Evolutionary conservation across 2,797 vertebrate species (phyloP).

Genomic region (Onychomys arenicola): DNA sequence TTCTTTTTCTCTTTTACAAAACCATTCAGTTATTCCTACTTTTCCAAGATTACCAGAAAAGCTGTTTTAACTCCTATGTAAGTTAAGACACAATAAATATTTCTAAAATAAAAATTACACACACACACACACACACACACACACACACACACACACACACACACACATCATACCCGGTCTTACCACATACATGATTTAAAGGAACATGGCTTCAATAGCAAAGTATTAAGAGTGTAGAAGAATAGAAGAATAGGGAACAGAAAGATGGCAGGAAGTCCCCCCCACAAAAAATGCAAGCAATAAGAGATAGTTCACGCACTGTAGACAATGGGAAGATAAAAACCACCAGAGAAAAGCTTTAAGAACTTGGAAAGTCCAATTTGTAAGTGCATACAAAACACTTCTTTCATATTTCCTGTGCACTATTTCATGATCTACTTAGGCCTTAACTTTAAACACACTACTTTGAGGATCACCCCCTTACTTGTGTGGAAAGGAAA

Average conservation of each 20-base stretch:
- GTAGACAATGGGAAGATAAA: neutral
- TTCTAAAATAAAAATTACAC: neutral
- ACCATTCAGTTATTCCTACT: neutral
- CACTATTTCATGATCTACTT: neutral
- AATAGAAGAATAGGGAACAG: neutral
- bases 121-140: neutral
- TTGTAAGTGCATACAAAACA: neutral
- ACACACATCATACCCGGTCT: too few species aligned
- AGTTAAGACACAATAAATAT: neutral
- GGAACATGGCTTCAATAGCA: neutral
- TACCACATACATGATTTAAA: neutral
- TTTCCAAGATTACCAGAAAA: neutral
- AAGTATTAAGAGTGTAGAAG: neutral
- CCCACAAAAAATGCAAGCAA: neutral
- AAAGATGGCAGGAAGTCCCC: neutral
- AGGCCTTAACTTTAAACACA: neutral
- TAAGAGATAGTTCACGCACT: neutral
- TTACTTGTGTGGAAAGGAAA: constrained; percentile 7
- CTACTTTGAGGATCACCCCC: neutral
- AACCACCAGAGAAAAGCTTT: neutral
- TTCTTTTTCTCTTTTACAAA: neutral
- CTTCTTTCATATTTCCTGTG: neutral
- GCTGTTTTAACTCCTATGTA: neutral
- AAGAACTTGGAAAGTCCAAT: neutral
- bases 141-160: too few species aligned